phyloP scores from a whole-genome alignment of 1,140 invertebrate genomes.

The Pinna nobilis region DNA sequence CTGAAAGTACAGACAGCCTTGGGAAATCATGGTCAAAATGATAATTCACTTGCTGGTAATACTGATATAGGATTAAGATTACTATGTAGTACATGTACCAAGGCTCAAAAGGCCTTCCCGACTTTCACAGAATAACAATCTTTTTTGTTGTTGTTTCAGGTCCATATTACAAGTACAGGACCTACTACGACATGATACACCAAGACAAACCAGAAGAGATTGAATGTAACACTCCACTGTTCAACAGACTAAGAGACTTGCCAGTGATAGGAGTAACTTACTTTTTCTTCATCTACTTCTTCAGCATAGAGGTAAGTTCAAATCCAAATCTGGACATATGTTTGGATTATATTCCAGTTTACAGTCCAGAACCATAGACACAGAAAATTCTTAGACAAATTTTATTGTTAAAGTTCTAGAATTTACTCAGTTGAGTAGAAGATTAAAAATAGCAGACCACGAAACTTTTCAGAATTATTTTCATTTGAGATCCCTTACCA shows the following conservation, averaged over 20 bases:
- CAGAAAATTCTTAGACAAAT: no score
- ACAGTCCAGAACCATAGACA: no score
- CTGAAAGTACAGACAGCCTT: background rate
- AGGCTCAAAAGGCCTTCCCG: background rate
- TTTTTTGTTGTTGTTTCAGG: conserved; percentile 80
- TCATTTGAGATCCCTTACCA: no score
- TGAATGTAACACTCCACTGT: conserved; percentile 78
- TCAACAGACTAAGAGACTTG: conserved; percentile 82
- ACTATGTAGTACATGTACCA: background rate
- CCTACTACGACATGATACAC: conserved; percentile 87
- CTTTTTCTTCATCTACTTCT: conserved; percentile 80
- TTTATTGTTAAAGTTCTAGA: no score
- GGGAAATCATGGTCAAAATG: background rate
- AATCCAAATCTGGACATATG: no score
- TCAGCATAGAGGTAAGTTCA: conserved; percentile 82
- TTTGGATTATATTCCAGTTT: no score
- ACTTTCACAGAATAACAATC: background rate
- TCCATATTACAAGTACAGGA: conserved; percentile 91
- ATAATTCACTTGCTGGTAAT: background rate
- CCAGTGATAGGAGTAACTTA: conserved; percentile 82
- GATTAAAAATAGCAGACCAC: no score
- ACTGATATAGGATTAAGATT: background rate
- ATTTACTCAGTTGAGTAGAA: no score
- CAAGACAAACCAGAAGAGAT: conserved; percentile 81
- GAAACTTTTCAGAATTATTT: no score